These are phyloP conservation scores for Agrilus planipennis DNA, from an alignment of 1,140 invertebrate genomes.

Conservation along the genomic window DNA sequence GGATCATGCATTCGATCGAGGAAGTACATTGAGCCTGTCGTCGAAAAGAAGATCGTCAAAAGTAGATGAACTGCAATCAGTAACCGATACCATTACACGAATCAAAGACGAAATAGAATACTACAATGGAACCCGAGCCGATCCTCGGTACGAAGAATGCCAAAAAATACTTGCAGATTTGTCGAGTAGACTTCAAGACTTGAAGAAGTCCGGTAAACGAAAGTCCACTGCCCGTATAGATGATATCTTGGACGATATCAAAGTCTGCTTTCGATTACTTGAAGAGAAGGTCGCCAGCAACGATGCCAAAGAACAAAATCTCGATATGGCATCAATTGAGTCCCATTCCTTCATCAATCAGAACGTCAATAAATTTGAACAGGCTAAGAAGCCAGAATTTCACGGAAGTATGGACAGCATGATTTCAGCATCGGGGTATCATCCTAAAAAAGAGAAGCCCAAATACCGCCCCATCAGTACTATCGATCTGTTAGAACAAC, in stretches of 20 bases:
- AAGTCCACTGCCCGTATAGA: neutral
- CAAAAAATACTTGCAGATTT: constrained; percentile 5
- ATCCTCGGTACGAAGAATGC: constrained; percentile 1
- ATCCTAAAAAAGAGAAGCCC: neutral
- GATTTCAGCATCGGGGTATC: constrained; percentile 1
- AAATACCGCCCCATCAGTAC: neutral
- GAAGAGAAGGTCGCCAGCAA: constrained; percentile 8
- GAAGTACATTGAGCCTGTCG: too few species aligned
- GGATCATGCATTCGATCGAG: too few species aligned
- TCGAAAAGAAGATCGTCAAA: neutral
- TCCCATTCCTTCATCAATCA: constrained; percentile 9
- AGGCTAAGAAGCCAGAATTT: neutral
- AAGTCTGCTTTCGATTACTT: constrained; percentile 1
- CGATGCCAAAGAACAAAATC: constrained; percentile 4
- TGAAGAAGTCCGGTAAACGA: constrained; percentile 2
- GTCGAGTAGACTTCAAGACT: constrained; percentile 5
- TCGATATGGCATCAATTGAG: constrained; percentile 7
- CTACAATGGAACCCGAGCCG: constrained; percentile 3
- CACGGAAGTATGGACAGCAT: neutral
- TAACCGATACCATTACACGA: neutral
- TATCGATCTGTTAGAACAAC: constrained; percentile 5
- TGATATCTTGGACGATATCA: constrained; percentile 3
- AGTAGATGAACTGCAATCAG: neutral
- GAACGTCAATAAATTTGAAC: neutral
- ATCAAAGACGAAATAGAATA: constrained; percentile 4